phyloP scores from a whole-genome alignment of 2,797 vertebrate genomes.

The Phalloptychus januarius region DNA sequence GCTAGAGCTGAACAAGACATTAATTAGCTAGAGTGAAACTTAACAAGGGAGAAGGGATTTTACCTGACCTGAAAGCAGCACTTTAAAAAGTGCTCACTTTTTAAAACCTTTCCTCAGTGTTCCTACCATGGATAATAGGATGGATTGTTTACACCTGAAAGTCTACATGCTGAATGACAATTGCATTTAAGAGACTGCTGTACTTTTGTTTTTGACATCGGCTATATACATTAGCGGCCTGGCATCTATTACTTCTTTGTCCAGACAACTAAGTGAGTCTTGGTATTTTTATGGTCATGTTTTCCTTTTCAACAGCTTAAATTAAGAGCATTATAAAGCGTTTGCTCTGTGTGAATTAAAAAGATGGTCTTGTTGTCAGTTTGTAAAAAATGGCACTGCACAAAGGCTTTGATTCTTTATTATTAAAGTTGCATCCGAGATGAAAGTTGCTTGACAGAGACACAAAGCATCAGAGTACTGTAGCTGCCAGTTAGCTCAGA shows the following conservation, averaged over 20 bases:
- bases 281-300: not conserved
- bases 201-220: not conserved
- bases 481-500: conserved; percentile 44
- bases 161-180: not conserved
- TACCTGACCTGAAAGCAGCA: not conserved
- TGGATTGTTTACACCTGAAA: not conserved
- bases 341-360: not conserved
- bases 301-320: not conserved
- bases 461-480: conserved; percentile 29
- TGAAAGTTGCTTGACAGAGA: conserved; percentile 16
- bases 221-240: not conserved
- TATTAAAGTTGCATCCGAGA: conserved; percentile 12
- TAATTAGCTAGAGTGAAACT: too few species aligned
- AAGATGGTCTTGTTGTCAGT: not conserved
- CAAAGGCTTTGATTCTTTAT: conserved; percentile 18
- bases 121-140: not conserved
- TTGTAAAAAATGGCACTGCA: not conserved
- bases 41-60: too few species aligned
- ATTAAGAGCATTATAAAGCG: not conserved
- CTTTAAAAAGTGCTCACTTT: not conserved
- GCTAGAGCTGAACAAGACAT: too few species aligned
- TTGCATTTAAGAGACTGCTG: not conserved
- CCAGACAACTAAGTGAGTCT: not conserved
- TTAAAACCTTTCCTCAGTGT: not conserved
- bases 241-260: not conserved